A percentile compares a stretch with the other conserved stretches of the same genome.
Evolutionary conservation across 2,797 vertebrate species (phyloP).

Genomic region (Natrix natrix): DNA sequence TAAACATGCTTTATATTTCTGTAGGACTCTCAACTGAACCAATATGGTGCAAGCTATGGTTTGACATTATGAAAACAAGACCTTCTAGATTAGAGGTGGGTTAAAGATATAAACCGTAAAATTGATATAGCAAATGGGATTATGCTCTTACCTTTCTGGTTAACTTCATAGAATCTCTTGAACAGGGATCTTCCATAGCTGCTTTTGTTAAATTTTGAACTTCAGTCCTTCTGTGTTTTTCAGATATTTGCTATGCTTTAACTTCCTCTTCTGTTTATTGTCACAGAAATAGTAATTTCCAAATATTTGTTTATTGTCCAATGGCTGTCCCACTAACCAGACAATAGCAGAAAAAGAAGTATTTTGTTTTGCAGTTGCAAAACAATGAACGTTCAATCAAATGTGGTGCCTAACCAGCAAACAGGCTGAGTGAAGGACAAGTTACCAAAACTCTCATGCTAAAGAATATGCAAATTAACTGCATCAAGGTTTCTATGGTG

Average conservation of each 20-base stretch:
- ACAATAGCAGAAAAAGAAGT: neutral
- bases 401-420: neutral
- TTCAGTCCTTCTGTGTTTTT: neutral
- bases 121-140: fast-evolving
- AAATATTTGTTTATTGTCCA: neutral
- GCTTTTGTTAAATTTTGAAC: neutral
- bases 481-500: neutral
- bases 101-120: neutral
- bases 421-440: neutral
- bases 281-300: neutral
- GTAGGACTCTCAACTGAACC: constrained; percentile 83
- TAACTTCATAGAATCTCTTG: neutral
- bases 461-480: neutral
- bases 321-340: neutral
- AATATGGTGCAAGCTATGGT: constrained; percentile 82
- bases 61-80: constrained; percentile 78
- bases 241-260: neutral
- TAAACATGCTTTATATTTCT: neutral
- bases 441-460: neutral
- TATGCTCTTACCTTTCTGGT: neutral
- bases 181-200: neutral
- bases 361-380: neutral
- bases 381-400: neutral
- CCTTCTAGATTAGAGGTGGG: constrained; percentile 78
- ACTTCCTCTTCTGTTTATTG: neutral